phyloP scores from a whole-genome alignment of 2,888 invertebrate species.

The Bruchidius siliquastri region DNA sequence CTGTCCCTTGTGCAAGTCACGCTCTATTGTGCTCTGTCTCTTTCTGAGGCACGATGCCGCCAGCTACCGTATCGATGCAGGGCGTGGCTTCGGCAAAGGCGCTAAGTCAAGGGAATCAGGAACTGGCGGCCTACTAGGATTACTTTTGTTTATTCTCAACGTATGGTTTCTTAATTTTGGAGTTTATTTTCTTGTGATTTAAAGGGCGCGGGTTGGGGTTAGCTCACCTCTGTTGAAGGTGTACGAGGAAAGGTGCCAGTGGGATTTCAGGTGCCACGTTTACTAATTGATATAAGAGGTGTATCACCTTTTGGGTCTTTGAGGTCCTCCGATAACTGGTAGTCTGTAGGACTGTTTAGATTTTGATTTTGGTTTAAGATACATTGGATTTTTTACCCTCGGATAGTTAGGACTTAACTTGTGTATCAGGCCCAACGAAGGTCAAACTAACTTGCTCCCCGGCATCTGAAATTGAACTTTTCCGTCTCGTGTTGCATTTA shows the following conservation, averaged over 20 bases:
- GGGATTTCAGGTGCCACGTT: conserved; percentile 22
- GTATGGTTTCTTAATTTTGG: conserved; percentile 34
- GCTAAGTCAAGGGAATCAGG: conserved; percentile 47
- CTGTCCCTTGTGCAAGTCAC: conserved; percentile 24
- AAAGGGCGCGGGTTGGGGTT: conserved; percentile 20
- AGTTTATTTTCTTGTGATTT: conserved; percentile 18
- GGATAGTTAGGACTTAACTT: no score
- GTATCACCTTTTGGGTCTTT: background rate
- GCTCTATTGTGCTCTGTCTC: conserved; percentile 28
- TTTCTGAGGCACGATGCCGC: conserved; percentile 26
- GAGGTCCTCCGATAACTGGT: no score
- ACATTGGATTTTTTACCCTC: no score
- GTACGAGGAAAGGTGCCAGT: conserved; percentile 30
- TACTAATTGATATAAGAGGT: background rate
- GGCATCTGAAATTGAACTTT: no score
- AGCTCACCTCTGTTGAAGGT: conserved; percentile 30
- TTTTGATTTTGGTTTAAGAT: no score
- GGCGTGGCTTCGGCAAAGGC: conserved; percentile 41
- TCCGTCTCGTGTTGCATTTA: no score
- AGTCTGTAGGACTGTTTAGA: no score
- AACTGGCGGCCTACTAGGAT: conserved; percentile 37
- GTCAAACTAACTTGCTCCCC: no score
- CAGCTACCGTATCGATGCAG: conserved; percentile 34
- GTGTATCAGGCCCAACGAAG: no score
- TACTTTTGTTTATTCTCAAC: conserved; percentile 33